These are phyloP conservation scores for Yponomeuta evonymella DNA, from an alignment of 2,888 invertebrate genomes.

Conservation along the genomic window DNA sequence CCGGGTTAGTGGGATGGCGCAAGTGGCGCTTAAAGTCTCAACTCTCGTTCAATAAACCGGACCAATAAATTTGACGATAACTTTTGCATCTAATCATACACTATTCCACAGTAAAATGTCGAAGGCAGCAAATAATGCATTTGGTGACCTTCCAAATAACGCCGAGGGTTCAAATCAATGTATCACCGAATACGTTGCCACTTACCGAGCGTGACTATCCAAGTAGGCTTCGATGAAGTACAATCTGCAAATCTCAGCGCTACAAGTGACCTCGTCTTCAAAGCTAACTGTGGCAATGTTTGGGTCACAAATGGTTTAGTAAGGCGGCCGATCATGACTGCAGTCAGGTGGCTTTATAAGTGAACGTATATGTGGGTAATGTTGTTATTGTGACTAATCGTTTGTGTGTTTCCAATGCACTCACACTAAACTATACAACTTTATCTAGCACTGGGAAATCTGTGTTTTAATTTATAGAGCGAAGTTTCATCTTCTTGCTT, in stretches of 20 bases:
- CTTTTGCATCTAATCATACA: slow-evolving; percentile 3
- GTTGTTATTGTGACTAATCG: slow-evolving; percentile 18
- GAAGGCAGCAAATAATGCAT: neutral
- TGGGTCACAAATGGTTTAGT: neutral
- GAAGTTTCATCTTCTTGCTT: too few relatives aligned
- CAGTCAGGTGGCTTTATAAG: slow-evolving; percentile 15
- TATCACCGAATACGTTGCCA: neutral
- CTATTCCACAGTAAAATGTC: neutral
- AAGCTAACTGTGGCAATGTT: neutral
- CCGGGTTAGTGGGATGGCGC: too few relatives aligned
- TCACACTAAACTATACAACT: neutral
- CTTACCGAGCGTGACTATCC: neutral
- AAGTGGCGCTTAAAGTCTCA: too few relatives aligned
- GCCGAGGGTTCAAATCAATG: neutral
- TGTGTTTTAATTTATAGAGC: too few relatives aligned
- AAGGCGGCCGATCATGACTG: slow-evolving; percentile 14
- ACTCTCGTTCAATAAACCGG: too few relatives aligned
- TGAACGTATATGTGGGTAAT: slow-evolving; percentile 13
- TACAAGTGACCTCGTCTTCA: neutral
- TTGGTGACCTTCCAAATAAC: neutral
- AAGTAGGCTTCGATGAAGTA: neutral
- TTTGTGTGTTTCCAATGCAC: slow-evolving; percentile 15
- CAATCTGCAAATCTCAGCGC: neutral
- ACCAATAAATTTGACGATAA: too few relatives aligned
- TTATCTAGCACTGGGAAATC: too few relatives aligned